Evolutionary conservation across 53 echinoderm and acorn worm genomes (phyloP).

Genomic region (Mesocentrotus franciscanus): DNA sequence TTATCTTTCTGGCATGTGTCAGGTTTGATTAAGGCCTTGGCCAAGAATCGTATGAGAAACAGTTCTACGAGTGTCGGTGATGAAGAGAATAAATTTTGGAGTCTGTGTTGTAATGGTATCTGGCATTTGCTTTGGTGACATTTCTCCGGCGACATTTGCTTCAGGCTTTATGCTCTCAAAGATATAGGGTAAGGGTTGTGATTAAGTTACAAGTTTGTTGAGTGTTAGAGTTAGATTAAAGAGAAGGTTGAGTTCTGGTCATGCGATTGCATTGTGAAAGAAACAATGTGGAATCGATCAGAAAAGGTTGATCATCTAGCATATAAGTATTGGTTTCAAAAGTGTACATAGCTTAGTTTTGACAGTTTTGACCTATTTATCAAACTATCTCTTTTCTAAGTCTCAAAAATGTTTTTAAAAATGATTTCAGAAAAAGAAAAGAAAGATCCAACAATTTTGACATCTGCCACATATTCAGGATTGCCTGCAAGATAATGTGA

Average conservation of each 20-base stretch:
- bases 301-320: no score
- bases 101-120: neutral
- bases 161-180: neutral
- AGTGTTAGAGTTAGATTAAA: no score
- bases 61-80: neutral
- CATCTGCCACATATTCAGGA: neutral
- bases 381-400: neutral
- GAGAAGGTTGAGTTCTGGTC: no score
- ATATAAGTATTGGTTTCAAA: neutral
- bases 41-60: neutral
- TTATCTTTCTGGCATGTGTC: slow-evolving; percentile 14
- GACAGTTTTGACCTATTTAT: neutral
- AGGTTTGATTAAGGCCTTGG: neutral
- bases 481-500: neutral
- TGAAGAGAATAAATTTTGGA: neutral
- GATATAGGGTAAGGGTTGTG: neutral
- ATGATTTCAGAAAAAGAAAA: no score
- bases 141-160: neutral
- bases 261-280: no score
- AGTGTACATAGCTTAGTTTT: neutral
- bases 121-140: neutral
- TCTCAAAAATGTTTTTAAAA: no score
- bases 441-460: neutral
- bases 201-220: neutral
- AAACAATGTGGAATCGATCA: no score